A percentile compares a stretch with the other conserved stretches of the same genome.
phyloP scores from a whole-genome alignment of 2,888 invertebrate genomes.

The Sclerodermus sp. region DNA sequence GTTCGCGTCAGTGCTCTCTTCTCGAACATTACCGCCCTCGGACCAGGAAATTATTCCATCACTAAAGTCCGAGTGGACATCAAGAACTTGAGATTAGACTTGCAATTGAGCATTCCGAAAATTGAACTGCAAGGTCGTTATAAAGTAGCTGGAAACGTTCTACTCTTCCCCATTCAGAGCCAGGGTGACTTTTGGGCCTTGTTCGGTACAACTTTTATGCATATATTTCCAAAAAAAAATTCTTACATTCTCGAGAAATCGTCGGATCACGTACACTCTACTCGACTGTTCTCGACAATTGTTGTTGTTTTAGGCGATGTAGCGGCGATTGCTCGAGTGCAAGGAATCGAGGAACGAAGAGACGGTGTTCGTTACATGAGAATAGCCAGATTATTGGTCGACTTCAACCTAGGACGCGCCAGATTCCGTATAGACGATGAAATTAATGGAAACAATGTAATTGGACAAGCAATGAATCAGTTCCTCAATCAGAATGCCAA shows the following conservation, averaged over 20 bases:
- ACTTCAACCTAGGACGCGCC: constrained; percentile 72
- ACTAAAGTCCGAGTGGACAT: constrained; percentile 62
- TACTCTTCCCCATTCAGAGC: constrained; percentile 77
- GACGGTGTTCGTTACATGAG: constrained; percentile 69
- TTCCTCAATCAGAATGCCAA: constrained; percentile 79
- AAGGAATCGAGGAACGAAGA: constrained; percentile 67
- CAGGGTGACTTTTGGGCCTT: constrained; percentile 81
- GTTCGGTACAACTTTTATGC: constrained; percentile 68
- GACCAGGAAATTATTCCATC: constrained; percentile 75
- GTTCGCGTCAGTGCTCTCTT: constrained; percentile 75
- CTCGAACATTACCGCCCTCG: constrained; percentile 74
- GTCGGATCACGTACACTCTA: too few relatives aligned
- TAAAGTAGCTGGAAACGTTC: constrained; percentile 76
- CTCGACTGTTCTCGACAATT: too few relatives aligned
- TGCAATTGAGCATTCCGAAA: constrained; percentile 63
- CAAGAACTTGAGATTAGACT: constrained; percentile 43
- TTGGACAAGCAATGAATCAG: constrained; percentile 83
- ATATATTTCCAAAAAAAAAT: neutral
- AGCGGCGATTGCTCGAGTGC: constrained; percentile 70
- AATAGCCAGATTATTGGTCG: constrained; percentile 69
- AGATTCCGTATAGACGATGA: constrained; percentile 73
- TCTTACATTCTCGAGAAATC: too few relatives aligned
- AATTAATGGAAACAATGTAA: constrained; percentile 74
- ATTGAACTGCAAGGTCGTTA: constrained; percentile 76
- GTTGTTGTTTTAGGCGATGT: constrained; percentile 65